Conservation (phyloP, 2,888 invertebrate species). For the Diaperis boleti region DNA sequence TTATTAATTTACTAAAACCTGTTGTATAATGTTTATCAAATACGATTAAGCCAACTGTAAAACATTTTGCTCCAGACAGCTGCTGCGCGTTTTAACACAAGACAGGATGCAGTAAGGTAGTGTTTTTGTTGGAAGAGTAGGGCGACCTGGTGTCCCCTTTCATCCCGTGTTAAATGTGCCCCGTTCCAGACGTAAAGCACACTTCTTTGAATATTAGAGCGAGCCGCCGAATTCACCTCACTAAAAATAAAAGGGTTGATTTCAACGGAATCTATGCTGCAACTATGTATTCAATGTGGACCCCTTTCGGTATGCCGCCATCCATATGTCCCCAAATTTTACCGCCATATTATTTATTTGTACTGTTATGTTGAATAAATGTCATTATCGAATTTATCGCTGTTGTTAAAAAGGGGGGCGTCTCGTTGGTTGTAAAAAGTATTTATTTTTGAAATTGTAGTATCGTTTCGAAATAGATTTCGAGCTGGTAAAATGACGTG, state of each 20-base stretch:
- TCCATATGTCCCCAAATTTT: conserved; percentile 14
- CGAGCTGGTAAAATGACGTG: conserved; percentile 4
- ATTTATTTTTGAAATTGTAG: conserved; percentile 16
- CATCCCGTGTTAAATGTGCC: conserved; percentile 33
- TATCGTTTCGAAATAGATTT: conserved; percentile 22
- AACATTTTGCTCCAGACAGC: conserved; percentile 44
- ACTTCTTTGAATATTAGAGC: conserved; percentile 24
- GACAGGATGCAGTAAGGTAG: conserved; percentile 49
- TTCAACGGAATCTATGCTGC: conserved; percentile 11
- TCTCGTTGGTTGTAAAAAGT: background rate
- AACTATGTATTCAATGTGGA: conserved; percentile 12
- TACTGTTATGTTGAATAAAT: conserved; percentile 19
- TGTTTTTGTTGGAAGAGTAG: conserved; percentile 40
- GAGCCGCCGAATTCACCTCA: conserved; percentile 16
- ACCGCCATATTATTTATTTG: conserved; percentile 26
- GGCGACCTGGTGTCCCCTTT: conserved; percentile 37
- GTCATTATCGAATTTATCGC: conserved; percentile 20
- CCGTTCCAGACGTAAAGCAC: conserved; percentile 35
- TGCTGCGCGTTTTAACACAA: conserved; percentile 42
- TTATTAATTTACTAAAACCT: conserved; percentile 15
- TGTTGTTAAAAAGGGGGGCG: background rate
- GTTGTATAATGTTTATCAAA: conserved; percentile 19
- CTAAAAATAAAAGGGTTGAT: conserved; percentile 36
- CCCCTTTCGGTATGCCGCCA: conserved; percentile 7
- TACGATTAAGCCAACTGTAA: conserved; percentile 37